Conservation (phyloP, 1,140 invertebrate genomes). For the Listronotus bonariensis region DNA sequence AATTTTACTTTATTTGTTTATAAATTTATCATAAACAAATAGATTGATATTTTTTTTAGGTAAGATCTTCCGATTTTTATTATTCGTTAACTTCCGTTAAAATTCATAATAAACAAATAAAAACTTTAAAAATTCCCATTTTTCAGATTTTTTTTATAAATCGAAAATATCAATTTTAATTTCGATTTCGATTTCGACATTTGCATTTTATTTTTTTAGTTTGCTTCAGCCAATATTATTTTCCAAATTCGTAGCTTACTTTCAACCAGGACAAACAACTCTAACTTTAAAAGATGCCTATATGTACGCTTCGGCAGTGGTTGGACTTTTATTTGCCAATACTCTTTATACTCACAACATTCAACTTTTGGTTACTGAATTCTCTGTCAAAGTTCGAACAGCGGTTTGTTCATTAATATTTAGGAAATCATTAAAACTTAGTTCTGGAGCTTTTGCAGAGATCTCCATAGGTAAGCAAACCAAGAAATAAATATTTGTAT, state of each 20-base stretch:
- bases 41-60: too few relatives aligned
- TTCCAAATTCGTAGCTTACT: slow-evolving; percentile 37
- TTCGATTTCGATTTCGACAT: too few relatives aligned
- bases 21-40: too few relatives aligned
- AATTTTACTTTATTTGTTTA: too few relatives aligned
- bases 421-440: slow-evolving; percentile 74
- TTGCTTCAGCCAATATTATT: slow-evolving; percentile 32
- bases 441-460: slow-evolving; percentile 67
- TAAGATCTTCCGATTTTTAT: too few relatives aligned
- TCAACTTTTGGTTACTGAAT: slow-evolving; percentile 71
- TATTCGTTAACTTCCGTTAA: too few relatives aligned
- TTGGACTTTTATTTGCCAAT: slow-evolving; percentile 30
- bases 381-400: slow-evolving; percentile 80
- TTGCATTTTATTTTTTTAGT: slow-evolving; percentile 38
- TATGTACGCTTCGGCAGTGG: slow-evolving; percentile 26
- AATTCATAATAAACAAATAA: too few relatives aligned
- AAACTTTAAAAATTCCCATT: too few relatives aligned
- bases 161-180: too few relatives aligned
- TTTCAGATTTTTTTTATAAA: too few relatives aligned
- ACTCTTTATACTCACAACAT: slow-evolving; percentile 65
- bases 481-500: too few relatives aligned
- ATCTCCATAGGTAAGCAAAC: slow-evolving; percentile 64
- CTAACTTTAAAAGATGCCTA: slow-evolving; percentile 34
- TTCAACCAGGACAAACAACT: slow-evolving; percentile 33
- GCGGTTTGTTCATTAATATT: slow-evolving; percentile 81